Percentiles rank a stretch among this genome's conserved stretches.
Evolutionary conservation across 2,797 vertebrate species (phyloP).

Genomic region (Eurystomus glaucurus): DNA sequence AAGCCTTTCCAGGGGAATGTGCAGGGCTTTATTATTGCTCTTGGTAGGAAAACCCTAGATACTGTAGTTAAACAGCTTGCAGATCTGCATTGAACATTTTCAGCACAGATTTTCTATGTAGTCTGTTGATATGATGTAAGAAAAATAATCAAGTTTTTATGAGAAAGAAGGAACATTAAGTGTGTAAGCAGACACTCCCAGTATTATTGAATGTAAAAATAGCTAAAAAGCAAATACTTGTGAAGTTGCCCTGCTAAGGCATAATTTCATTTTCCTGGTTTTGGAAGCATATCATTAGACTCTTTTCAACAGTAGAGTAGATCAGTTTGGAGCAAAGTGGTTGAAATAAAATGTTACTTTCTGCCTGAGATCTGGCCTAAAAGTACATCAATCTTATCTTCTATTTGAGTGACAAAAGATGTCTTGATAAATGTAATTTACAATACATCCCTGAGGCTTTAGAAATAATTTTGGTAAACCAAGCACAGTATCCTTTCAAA

Average conservation of each 20-base stretch:
- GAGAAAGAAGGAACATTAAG: conserved; percentile 34
- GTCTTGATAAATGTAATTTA: conserved; percentile 49
- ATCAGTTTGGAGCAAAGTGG: conserved; percentile 45
- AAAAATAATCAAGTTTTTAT: conserved; percentile 71
- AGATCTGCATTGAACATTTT: conserved; percentile 83
- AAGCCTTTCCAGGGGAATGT: conserved; percentile 52
- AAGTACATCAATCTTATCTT: conserved; percentile 47
- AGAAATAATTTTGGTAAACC: conserved; percentile 39
- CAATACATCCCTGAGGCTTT: conserved; percentile 19
- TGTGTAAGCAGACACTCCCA: conserved; percentile 54
- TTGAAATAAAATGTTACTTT: conserved; percentile 66
- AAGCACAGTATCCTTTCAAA: conserved; percentile 50
- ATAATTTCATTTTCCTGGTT: conserved; percentile 20
- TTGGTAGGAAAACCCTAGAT: conserved; percentile 73
- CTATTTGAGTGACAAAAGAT: conserved; percentile 58
- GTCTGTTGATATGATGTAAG: conserved; percentile 68
- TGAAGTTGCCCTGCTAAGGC: conserved; percentile 42
- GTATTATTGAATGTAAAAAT: conserved; percentile 28
- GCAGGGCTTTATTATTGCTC: conserved; percentile 57
- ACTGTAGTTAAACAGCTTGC: conserved; percentile 82
- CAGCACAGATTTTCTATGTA: conserved; percentile 72
- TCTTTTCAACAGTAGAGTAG: conserved; percentile 43
- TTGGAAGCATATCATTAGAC: conserved; percentile 4
- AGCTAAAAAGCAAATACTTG: conserved; percentile 57
- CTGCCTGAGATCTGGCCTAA: conserved; percentile 73